phyloP scores from a whole-genome alignment of 2,113 vertebrate species.

The Lophura nycthemera region DNA sequence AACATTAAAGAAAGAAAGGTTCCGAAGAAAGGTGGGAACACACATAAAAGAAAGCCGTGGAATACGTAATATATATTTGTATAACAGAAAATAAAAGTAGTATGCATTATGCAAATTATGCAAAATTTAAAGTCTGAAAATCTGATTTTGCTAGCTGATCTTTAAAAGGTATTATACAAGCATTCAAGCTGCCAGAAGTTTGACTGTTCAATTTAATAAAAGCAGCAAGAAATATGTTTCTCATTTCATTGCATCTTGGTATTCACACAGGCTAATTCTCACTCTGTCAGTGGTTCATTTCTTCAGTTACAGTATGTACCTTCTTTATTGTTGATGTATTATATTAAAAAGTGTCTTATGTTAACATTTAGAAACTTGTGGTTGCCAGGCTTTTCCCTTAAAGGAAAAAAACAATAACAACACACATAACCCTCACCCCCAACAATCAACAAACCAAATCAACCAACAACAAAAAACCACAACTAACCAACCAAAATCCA shows the following conservation, averaged over 20 bases:
- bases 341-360: background rate
- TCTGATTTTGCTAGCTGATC: background rate
- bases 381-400: background rate
- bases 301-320: slow-evolving; percentile 30
- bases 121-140: slow-evolving; percentile 10
- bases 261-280: slow-evolving; percentile 4
- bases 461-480: background rate
- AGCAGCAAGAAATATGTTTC: slow-evolving; percentile 30
- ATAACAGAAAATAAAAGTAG: background rate
- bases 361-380: slow-evolving; percentile 27
- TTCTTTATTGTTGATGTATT: slow-evolving; percentile 35
- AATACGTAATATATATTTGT: background rate
- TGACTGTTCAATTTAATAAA: slow-evolving; percentile 23
- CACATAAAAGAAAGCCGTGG: background rate
- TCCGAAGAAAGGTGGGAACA: background rate
- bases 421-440: background rate
- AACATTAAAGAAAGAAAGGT: background rate
- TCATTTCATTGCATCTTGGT: slow-evolving; percentile 3
- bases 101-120: background rate
- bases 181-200: background rate
- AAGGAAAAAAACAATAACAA: background rate
- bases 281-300: slow-evolving; percentile 10
- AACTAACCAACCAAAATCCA: background rate
- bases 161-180: slow-evolving; percentile 16
- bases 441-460: background rate